phyloP scores from a whole-genome alignment of 2,113 vertebrate species.

The Datnioides undecimradiatus region DNA sequence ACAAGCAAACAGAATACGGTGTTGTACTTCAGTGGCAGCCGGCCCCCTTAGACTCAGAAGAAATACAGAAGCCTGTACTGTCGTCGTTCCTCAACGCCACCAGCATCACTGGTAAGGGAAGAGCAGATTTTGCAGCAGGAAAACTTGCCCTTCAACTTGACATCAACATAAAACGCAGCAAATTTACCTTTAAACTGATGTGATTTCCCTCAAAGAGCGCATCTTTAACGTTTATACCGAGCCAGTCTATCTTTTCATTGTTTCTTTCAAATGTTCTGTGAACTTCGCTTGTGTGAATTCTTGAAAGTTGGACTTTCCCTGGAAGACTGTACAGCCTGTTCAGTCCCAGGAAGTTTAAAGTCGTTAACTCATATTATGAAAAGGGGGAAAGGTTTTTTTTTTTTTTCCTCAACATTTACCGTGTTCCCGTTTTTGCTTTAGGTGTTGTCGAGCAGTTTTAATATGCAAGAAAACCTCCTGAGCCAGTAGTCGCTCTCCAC shows the following conservation, averaged over 20 bases:
- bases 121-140: too few species aligned
- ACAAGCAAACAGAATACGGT: too few species aligned
- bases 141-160: too few species aligned
- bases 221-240: neutral
- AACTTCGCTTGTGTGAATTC: neutral
- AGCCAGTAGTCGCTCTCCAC: constrained; percentile 38
- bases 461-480: constrained; percentile 48
- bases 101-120: too few species aligned
- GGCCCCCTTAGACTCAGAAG: too few species aligned
- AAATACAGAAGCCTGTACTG: too few species aligned
- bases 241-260: neutral
- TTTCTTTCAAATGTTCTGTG: neutral
- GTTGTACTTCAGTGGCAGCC: too few species aligned
- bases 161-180: too few species aligned
- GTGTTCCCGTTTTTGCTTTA: constrained; percentile 13
- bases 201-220: neutral
- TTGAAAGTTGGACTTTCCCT: neutral
- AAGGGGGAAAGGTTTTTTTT: neutral
- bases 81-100: too few species aligned
- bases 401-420: neutral
- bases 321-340: neutral
- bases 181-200: too few species aligned
- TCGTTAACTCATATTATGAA: neutral
- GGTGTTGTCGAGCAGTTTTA: constrained; percentile 36
- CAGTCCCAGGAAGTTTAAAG: neutral